Conservation (phyloP, 2,797 vertebrate species). For the Rhinogobio ventralis region DNA sequence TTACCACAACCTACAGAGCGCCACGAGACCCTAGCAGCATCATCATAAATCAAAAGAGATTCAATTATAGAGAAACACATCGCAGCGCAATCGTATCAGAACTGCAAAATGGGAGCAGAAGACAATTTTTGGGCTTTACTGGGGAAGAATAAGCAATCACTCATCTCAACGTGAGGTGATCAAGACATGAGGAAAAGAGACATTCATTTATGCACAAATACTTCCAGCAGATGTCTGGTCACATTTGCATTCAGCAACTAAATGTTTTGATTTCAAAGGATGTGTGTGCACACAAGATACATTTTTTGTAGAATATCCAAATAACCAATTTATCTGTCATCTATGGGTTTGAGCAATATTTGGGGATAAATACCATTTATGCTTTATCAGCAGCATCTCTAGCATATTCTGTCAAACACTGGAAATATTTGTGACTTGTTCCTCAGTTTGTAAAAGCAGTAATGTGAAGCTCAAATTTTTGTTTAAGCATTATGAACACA, state of each 20-base stretch:
- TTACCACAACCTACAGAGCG: conserved; percentile 55
- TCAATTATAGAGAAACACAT: conserved; percentile 55
- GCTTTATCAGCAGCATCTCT: not conserved
- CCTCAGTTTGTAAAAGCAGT: not conserved
- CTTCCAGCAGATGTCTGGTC: conserved; percentile 29
- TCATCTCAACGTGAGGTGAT: conserved; percentile 43
- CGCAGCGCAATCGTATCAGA: conserved; percentile 53
- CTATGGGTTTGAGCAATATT: not conserved
- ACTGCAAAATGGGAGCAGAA: conserved; percentile 46
- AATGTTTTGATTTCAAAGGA: conserved; percentile 21
- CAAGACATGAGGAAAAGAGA: conserved; percentile 28
- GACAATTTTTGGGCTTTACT: conserved; percentile 52
- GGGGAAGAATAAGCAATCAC: conserved; percentile 55
- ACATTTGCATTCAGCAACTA: conserved; percentile 31
- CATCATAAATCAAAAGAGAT: conserved; percentile 61
- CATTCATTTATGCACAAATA: conserved; percentile 29
- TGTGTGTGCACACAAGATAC: not conserved
- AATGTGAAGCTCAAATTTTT: not conserved
- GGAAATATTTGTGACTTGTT: not conserved
- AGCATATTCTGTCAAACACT: not conserved
- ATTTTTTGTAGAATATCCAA: conserved; percentile 5
- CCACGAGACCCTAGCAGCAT: conserved; percentile 35
- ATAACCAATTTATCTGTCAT: not conserved
- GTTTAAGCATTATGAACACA: not conserved
- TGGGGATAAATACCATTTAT: not conserved